Percentiles rank a stretch among this genome's conserved stretches.
Evolutionary conservation across 2,888 invertebrate genomes (phyloP).

Genomic region (Serripes groenlandicus): DNA sequence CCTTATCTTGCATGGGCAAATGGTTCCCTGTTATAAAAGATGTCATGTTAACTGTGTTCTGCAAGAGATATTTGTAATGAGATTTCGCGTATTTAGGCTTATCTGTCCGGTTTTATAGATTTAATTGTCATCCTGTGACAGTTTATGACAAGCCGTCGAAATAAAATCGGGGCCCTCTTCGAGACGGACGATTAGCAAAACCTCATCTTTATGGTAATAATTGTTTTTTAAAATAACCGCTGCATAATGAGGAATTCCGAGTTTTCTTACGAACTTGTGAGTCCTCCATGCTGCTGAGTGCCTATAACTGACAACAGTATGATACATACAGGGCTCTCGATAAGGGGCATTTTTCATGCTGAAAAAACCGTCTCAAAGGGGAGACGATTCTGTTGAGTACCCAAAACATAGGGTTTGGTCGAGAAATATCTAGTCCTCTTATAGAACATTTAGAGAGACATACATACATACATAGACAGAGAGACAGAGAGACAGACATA

Average conservation of each 20-base stretch:
- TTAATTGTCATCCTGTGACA: constrained; percentile 67
- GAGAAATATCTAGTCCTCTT: too few relatives aligned
- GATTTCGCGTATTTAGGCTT: constrained; percentile 63
- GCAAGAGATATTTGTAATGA: constrained; percentile 65
- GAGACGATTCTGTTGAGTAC: too few relatives aligned
- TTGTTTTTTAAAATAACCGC: not conserved
- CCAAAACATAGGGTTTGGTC: too few relatives aligned
- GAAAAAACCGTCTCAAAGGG: too few relatives aligned
- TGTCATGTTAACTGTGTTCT: constrained; percentile 46
- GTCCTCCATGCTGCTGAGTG: too few relatives aligned
- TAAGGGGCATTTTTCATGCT: too few relatives aligned
- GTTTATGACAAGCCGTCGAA: constrained; percentile 45
- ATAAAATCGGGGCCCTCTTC: constrained; percentile 25
- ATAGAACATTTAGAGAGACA: too few relatives aligned
- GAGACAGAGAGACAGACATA: too few relatives aligned
- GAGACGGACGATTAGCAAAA: constrained; percentile 19
- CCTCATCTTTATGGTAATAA: constrained; percentile 21
- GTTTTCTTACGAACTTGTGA: too few relatives aligned
- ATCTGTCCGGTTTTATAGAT: constrained; percentile 66
- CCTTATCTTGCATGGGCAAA: constrained; percentile 71
- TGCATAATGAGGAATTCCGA: not conserved
- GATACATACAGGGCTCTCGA: too few relatives aligned
- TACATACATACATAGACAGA: too few relatives aligned
- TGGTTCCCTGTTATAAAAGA: constrained; percentile 72
- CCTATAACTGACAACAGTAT: too few relatives aligned